Base-by-base conservation (phyloP, 2,113 vertebrate species). In the Hyperoodon ampullatus region DNA sequence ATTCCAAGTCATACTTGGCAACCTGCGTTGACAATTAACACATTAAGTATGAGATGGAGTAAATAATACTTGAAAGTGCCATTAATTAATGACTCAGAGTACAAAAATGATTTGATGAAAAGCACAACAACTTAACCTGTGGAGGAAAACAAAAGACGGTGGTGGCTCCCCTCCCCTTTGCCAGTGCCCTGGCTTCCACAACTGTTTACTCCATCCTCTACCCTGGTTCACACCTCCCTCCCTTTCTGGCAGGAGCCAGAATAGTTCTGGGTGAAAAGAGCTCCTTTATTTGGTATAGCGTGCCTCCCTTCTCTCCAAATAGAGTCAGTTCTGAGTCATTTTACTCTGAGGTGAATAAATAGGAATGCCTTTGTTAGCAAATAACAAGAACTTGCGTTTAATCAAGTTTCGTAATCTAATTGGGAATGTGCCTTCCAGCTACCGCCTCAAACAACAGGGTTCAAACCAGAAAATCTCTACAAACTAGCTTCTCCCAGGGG, bases 241-340 rank as follows among this genome's bases (percentile, higher is more conserved):
- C 78, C 70, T 68, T 82, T 74, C 80, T 77, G 70, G 66, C 50
- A 55, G 39, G 16, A 78, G 39, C 30, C 8, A 96, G 83, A 60
- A 66, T 42, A 75, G 78, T 83, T 93, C 70, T 74, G n/a, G 26
- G 74, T 13, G 61, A 86, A 75, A 87, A 75, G 63, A 44, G 24
- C 30, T 55, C 55, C 26, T 84, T 84, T 75, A 58, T 82, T 61
- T 83, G 63, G 35, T 35, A n/a, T 9, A 53, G 30, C 39, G 30
- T 66, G 60, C 78, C 39, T 94, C 61, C 16, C 8, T 4, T 93
- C 75, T 94, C 81, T 92, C 87, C 84, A 95, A 30, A 87, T 30
- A 87, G 66, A 83, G 35, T 55, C 33, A 60, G 16, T 68, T 96
- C 90, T 95, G 92, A 97, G 90, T 96, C 93, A 96, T 85, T 93